phyloP scores from a whole-genome alignment of 1,140 invertebrate genomes.

The Drosophila eugracilis region DNA sequence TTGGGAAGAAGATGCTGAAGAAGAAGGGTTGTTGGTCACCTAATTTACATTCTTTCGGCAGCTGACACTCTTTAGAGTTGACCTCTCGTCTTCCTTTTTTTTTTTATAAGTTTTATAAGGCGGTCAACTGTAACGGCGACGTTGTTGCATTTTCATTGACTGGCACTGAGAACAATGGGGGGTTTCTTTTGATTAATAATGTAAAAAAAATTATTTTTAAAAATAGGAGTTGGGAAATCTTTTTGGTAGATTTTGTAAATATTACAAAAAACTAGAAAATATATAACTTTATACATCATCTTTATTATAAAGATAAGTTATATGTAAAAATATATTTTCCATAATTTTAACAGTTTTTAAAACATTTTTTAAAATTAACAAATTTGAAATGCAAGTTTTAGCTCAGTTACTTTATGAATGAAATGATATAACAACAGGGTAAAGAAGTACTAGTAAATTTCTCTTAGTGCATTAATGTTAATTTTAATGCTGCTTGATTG shows the following conservation, averaged over 20 bases:
- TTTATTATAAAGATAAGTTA: too few relatives aligned
- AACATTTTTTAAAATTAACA: too few relatives aligned
- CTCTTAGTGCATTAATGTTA: conserved; percentile 23
- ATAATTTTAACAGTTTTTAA: too few relatives aligned
- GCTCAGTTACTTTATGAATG: too few relatives aligned
- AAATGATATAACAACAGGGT: too few relatives aligned
- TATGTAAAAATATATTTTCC: too few relatives aligned
- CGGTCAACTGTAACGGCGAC: conserved; percentile 72
- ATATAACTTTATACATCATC: too few relatives aligned
- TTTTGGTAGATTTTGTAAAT: too few relatives aligned
- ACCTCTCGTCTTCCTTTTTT: conserved; percentile 30
- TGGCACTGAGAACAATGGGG: conserved; percentile 4
- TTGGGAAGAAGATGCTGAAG: conserved; percentile 26
- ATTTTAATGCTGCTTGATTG: conserved; percentile 38
- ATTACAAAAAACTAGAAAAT: too few relatives aligned
- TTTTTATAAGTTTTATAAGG: conserved; percentile 37
- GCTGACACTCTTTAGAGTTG: conserved; percentile 38
- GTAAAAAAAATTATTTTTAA: neutral
- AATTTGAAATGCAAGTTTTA: too few relatives aligned
- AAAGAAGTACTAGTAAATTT: neutral
- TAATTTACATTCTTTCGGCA: conserved; percentile 15
- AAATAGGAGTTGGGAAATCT: neutral
- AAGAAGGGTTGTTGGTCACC: neutral
- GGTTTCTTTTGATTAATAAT: neutral
- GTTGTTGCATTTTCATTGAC: conserved; percentile 6